Evolutionary conservation across 1,140 invertebrate species (phyloP), one percentile per base, ranked within the genome.

Genomic region (Anadara kagoshimensis): DNA sequence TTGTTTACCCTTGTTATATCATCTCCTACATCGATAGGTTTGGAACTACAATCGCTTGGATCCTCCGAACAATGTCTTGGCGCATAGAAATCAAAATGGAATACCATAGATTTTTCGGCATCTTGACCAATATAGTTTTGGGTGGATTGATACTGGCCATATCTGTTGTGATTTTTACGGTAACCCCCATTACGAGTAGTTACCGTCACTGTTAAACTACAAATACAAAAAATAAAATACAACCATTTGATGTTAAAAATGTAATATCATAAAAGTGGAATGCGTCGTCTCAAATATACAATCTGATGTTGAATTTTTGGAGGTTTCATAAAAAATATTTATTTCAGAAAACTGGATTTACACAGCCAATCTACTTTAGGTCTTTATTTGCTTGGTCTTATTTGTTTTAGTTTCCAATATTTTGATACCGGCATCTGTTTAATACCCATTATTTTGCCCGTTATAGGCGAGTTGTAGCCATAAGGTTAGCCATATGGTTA

Each of bases 21-120:
- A 18, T 51, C 10, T 51, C 16, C 16, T 22, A 51, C 49, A 51
- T 51, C 4, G 2, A 51, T 4, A 22, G 20, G 20, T 10, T 18
- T 16, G 4, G 10, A 18, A 2, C 1, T 4, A 51, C 20, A 18
- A 22, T 4, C 49, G 4, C 16, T 1, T 2, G 49, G 16, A 10
- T 16, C 20, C 16, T 22, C 20, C 4, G 16, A 51, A 51, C 20
- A 51, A 51, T 18, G 62, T n/a, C 49, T 26, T 29, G 62, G 62
- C 29, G 29, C 2, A 36, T 36, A 36, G 26, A 29, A 64, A 20
- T 64, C 62, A 51, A 64, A 64, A 16, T 47, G 62, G 47, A 64
- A 64, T 45, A 64, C 49, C 14, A 45, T 64, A n/a, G 44, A 49
- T 29, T 64, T 64, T 51, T n/a, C 49, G n/a, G 44, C 29, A 8